Evolutionary conservation across 2,888 invertebrate species (phyloP), one percentile per base, ranked within the genome.

Genomic region (Phyto melanocephala): DNA sequence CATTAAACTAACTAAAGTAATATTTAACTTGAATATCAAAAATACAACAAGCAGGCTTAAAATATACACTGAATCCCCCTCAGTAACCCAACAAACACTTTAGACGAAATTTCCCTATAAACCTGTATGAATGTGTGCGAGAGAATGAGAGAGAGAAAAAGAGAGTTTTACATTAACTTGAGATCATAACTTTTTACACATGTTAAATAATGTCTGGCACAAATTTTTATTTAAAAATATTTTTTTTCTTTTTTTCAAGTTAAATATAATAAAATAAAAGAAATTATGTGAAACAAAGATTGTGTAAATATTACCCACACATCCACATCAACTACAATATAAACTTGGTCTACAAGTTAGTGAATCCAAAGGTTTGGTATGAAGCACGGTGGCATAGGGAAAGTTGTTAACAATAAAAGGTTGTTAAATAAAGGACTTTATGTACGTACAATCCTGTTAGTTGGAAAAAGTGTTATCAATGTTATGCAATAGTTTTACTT

Each of bases 141-240:
- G 28, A 28, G 3, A 6, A 28, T 28, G 28, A 15, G 11, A 28
- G 10, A 15, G 7, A n/a, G 7, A 42, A 45, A 15, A 1, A 15
- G 22, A 47, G 37, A 40, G 52, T 60, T 68, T 60, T 50, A 17
- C 47, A 58, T 77, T 77, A 56, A 71, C 54, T 67, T 47, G 40
- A 80, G 74, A 65, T 74, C 67, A 80, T 74, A 74, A 72, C 35
- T 67, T 65, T 77, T 77, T 80, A 80, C 79, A 74, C 56, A 76
- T 81, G 81, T 82, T 78, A 79, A 78, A 63, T 58, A 78, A 75
- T 67, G 79, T 79, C 79, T 79, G 75, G 82, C 79, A 82, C 79
- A 79, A 79, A 81, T 81, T 81, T 81, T 81, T 78, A 81, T 77
- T 78, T 78, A 62, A 77, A 67, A 62, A 81, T 62, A 72, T 72